Percentiles rank a stretch among this genome's conserved stretches.
Conservation (phyloP, 2,888 invertebrate species). For the Scrobipalpa atriplicella region DNA sequence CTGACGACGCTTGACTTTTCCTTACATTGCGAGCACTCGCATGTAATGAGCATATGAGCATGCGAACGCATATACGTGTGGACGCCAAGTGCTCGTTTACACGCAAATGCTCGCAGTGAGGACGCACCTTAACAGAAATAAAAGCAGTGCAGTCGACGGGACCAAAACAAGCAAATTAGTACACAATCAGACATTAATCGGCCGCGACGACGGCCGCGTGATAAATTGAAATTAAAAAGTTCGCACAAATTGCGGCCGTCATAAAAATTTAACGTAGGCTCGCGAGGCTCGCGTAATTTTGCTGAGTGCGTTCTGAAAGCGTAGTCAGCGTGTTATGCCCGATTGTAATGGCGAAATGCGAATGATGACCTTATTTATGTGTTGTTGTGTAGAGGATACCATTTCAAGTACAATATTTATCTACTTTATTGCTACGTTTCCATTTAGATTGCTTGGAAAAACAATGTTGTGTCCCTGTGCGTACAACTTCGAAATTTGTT, state of each 20-base stretch:
- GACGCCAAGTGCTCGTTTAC: too few relatives aligned
- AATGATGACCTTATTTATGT: slow-evolving; percentile 14
- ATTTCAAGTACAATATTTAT: too few relatives aligned
- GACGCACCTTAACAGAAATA: too few relatives aligned
- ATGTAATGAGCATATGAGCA: too few relatives aligned
- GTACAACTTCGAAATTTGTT: too few relatives aligned
- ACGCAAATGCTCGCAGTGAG: too few relatives aligned
- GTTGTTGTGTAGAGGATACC: slow-evolving; percentile 4
- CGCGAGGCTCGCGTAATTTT: slow-evolving; percentile 42
- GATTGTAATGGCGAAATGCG: slow-evolving; percentile 18
- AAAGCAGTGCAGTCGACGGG: too few relatives aligned
- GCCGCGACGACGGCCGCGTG: slow-evolving; percentile 2
- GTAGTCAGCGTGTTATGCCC: slow-evolving; percentile 21
- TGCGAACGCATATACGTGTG: too few relatives aligned
- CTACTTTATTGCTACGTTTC: too few relatives aligned
- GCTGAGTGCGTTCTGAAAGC: slow-evolving; percentile 43
- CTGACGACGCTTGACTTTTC: too few relatives aligned
- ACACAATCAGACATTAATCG: slow-evolving; percentile 12
- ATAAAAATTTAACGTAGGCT: slow-evolving; percentile 37
- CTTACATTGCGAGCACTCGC: too few relatives aligned
- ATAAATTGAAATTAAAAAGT: slow-evolving; percentile 31
- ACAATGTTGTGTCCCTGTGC: not conserved
- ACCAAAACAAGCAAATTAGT: not conserved
- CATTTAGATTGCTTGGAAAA: not conserved
- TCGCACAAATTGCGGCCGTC: slow-evolving; percentile 33